phyloP scores from a whole-genome alignment of 2,113 vertebrate species.

The Siniperca chuatsi region DNA sequence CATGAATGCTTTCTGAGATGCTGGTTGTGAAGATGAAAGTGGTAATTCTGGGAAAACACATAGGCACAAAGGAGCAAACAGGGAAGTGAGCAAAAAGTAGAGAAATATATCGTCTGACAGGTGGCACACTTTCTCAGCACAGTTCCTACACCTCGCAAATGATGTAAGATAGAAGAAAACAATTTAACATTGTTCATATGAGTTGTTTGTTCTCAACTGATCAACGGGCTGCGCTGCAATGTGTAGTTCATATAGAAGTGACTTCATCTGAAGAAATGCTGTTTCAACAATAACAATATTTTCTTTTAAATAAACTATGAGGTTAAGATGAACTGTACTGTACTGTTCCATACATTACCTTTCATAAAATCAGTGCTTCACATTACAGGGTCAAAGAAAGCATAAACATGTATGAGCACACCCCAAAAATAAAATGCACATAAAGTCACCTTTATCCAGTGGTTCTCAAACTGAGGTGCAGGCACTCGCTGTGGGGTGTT shows the following conservation, averaged over 20 bases:
- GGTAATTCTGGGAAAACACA: slow-evolving; percentile 55
- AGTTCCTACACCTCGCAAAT: slow-evolving; percentile 33
- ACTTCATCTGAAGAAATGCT: neutral
- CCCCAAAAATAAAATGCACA: neutral
- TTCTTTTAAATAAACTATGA: neutral
- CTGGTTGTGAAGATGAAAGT: slow-evolving; percentile 63
- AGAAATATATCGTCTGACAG: slow-evolving; percentile 49
- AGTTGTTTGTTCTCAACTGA: neutral
- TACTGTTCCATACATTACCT: neutral
- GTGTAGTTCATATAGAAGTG: neutral
- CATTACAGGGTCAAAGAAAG: neutral
- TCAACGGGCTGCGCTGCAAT: neutral
- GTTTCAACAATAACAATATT: neutral
- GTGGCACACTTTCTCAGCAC: slow-evolving; percentile 52
- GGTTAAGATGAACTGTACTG: neutral
- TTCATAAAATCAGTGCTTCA: neutral
- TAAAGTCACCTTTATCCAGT: neutral
- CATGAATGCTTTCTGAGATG: slow-evolving; percentile 49
- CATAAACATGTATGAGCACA: neutral
- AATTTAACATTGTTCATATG: slow-evolving; percentile 8
- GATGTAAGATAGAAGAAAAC: slow-evolving; percentile 25
- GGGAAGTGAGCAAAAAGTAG: slow-evolving; percentile 37
- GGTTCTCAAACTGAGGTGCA: neutral
- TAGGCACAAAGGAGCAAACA: slow-evolving; percentile 49
- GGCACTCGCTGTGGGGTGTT: neutral